A percentile compares a stretch with the other conserved stretches of the same genome.
phyloP scores from a whole-genome alignment of 2,113 vertebrate species.

The Takifugu bimaculatus region DNA sequence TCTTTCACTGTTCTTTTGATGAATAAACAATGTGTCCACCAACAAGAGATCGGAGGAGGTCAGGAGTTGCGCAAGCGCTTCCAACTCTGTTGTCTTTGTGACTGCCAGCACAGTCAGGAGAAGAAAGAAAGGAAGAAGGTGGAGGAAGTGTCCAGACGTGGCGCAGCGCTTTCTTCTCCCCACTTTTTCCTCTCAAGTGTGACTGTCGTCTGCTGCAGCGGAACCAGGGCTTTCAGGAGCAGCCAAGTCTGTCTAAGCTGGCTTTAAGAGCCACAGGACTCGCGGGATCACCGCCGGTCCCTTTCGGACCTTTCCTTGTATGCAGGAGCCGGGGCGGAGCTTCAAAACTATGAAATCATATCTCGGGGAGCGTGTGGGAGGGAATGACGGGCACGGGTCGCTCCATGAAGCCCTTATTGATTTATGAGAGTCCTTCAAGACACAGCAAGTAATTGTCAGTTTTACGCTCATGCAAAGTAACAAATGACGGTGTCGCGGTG shows the following conservation, averaged over 20 bases:
- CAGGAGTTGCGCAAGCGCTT: slow-evolving; percentile 7
- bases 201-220: slow-evolving; percentile 32
- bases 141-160: slow-evolving; percentile 48
- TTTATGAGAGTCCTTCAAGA: slow-evolving; percentile 39
- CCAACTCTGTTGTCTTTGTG: slow-evolving; percentile 35
- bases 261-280: slow-evolving; percentile 32
- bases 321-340: background rate
- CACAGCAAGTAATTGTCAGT: slow-evolving; percentile 58
- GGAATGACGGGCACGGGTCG: slow-evolving; percentile 44
- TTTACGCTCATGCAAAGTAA: slow-evolving; percentile 50
- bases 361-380: slow-evolving; percentile 30
- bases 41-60: slow-evolving; percentile 14
- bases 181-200: slow-evolving; percentile 36
- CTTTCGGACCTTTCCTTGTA: slow-evolving; percentile 30
- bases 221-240: slow-evolving; percentile 52
- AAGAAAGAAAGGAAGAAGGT: slow-evolving; percentile 44
- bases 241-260: slow-evolving; percentile 60
- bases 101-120: slow-evolving; percentile 19
- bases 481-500: slow-evolving; percentile 16
- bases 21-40: slow-evolving; percentile 8
- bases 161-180: slow-evolving; percentile 12
- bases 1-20: slow-evolving; percentile 21
- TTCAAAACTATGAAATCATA: slow-evolving; percentile 40
- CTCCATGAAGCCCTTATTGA: slow-evolving; percentile 62
- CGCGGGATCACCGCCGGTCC: slow-evolving; percentile 6